Evolutionary conservation across 2,113 vertebrate species (phyloP).

Genomic region (Mustela nigripes): DNA sequence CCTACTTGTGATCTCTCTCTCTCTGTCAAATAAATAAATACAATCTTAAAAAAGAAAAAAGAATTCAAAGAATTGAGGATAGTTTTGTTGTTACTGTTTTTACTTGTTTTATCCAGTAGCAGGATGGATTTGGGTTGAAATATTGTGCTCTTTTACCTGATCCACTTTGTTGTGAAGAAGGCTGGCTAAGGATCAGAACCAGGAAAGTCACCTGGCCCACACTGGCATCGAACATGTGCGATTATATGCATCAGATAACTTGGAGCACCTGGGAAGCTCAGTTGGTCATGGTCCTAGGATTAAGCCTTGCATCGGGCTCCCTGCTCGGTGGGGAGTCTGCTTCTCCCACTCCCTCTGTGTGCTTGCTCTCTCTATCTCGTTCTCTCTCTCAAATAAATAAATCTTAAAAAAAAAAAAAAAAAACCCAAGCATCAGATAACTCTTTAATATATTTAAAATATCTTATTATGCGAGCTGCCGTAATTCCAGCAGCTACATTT

Average conservation of each 20-base stretch:
- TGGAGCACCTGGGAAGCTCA: background rate
- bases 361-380: background rate
- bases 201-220: background rate
- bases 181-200: background rate
- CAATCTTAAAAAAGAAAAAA: too few species aligned
- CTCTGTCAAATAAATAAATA: too few species aligned
- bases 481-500: background rate
- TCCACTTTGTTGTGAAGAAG: slow-evolving; percentile 6
- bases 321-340: background rate
- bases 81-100: background rate
- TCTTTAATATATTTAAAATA: slow-evolving; percentile 6
- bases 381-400: background rate
- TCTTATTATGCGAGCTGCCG: background rate
- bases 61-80: background rate
- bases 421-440: background rate
- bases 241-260: background rate
- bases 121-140: slow-evolving; percentile 40
- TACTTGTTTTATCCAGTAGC: background rate
- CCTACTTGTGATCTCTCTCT: too few species aligned
- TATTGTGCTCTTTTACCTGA: background rate
- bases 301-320: background rate
- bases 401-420: too few species aligned
- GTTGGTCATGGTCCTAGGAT: background rate
- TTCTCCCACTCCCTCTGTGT: background rate
- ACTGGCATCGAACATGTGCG: background rate